Conservation (phyloP, 2,113 vertebrate species). For the Campylomormyrus numenius region DNA sequence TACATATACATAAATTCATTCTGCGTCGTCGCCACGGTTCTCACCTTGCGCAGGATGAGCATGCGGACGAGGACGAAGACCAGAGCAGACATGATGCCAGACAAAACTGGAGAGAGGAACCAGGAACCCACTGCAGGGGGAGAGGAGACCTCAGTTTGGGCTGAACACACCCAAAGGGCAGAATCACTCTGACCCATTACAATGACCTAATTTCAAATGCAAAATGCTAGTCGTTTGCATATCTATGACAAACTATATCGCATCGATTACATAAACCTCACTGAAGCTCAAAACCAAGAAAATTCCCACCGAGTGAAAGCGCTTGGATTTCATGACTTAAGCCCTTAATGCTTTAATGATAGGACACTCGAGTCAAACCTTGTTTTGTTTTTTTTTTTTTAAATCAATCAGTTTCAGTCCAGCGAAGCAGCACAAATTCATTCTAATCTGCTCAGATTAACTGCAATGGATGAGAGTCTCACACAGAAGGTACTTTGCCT, state of each 20-base stretch:
- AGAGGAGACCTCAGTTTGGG: background rate
- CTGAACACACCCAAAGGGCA: background rate
- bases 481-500: background rate
- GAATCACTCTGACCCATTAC: background rate
- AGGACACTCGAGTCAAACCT: background rate
- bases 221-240: background rate
- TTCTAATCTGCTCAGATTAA: background rate
- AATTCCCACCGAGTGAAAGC: background rate
- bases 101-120: constrained; percentile 94
- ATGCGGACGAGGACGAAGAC: constrained; percentile 83
- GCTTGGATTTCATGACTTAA: background rate
- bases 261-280: background rate
- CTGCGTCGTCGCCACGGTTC: background rate
- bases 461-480: background rate
- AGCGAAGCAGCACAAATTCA: background rate
- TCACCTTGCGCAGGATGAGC: constrained; percentile 89
- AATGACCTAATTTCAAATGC: background rate
- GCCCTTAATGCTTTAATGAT: background rate
- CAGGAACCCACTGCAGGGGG: constrained; percentile 77
- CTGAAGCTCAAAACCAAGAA: background rate
- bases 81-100: constrained; percentile 84
- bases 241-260: background rate
- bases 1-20: background rate
- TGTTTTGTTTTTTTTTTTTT: background rate
- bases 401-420: background rate